Conservation (phyloP, 2,113 vertebrate species). For the Ibidorhyncha struthersii region DNA sequence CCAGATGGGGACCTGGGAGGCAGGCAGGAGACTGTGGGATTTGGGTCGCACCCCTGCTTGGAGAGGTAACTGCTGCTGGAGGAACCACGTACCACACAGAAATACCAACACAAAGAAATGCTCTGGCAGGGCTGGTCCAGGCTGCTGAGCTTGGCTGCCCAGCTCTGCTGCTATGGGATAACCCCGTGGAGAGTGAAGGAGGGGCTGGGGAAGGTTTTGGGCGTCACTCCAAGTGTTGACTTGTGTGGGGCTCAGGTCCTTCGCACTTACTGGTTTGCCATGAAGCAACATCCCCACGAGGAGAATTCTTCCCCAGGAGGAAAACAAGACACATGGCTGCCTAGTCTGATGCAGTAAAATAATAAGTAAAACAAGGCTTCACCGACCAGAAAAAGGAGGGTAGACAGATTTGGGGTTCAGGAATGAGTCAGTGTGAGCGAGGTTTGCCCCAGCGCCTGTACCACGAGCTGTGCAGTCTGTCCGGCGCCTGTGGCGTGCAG, state of each 20-base stretch:
- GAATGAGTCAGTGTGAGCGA: neutral
- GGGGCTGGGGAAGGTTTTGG: neutral
- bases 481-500: accelerated
- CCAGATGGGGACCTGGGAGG: neutral
- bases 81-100: neutral
- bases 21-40: neutral
- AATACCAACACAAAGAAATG: neutral
- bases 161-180: neutral
- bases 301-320: neutral
- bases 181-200: accelerated
- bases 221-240: accelerated
- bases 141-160: neutral
- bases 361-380: neutral
- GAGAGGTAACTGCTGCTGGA: neutral
- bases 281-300: neutral
- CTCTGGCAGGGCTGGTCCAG: neutral
- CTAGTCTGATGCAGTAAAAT: neutral
- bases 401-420: neutral
- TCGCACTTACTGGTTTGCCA: neutral
- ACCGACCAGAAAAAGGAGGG: neutral
- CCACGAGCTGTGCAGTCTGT: neutral
- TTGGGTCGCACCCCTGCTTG: neutral
- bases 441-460: neutral
- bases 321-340: neutral
- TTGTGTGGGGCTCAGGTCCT: neutral